phyloP scores from a whole-genome alignment of 2,113 vertebrate genomes.

The Heptranchias perlo region DNA sequence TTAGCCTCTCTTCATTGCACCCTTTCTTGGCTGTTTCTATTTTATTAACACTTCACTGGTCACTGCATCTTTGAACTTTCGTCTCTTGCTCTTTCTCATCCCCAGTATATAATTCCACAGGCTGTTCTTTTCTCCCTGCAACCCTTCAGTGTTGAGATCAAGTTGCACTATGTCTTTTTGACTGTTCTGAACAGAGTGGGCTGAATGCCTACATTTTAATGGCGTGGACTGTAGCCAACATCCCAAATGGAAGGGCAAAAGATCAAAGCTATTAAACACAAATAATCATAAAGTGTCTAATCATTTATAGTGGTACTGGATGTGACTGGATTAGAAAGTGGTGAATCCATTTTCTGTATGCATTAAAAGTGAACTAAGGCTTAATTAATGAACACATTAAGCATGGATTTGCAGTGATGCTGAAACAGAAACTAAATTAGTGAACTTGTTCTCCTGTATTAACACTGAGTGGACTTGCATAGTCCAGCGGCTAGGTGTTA shows the following conservation, averaged over 20 bases:
- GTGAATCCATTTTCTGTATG: neutral
- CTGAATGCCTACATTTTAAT: neutral
- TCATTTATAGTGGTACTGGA: conserved; percentile 26
- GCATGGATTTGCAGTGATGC: neutral
- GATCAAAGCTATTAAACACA: conserved; percentile 25
- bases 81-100: neutral
- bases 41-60: neutral
- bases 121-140: neutral
- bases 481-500: neutral
- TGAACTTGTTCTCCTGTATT: conserved; percentile 23
- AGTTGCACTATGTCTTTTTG: neutral
- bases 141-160: neutral
- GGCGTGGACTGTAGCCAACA: neutral
- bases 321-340: conserved; percentile 23
- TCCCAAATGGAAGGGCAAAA: neutral
- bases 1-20: neutral
- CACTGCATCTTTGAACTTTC: neutral
- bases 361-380: neutral
- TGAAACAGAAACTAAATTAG: neutral
- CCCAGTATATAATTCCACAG: neutral
- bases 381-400: conserved; percentile 25
- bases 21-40: neutral
- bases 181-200: neutral
- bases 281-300: conserved; percentile 27
- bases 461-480: neutral